Evolutionary conservation across 2,113 vertebrate species (phyloP).

Genomic region (Euleptes europaea): DNA sequence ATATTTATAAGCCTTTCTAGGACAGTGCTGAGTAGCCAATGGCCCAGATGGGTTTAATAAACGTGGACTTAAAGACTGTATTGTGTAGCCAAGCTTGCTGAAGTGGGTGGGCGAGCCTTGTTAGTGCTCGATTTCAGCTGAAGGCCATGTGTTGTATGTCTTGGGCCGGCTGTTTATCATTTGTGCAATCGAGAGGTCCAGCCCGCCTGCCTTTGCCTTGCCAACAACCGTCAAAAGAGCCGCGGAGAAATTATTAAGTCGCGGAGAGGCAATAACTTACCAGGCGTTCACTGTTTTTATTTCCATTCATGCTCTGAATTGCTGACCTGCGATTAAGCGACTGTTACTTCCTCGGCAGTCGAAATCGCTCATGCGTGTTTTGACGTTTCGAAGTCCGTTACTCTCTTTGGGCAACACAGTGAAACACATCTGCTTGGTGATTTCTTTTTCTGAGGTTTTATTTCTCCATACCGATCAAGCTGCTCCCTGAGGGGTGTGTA

Average conservation of each 20-base stretch:
- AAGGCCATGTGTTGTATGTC: background rate
- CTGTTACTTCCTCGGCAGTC: background rate
- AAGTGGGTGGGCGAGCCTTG: background rate
- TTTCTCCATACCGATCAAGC: constrained; percentile 17
- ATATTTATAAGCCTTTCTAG: background rate
- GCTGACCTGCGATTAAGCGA: background rate
- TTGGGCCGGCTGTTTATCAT: background rate
- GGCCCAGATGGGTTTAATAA: background rate
- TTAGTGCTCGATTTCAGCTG: background rate
- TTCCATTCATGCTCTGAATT: fast-evolving
- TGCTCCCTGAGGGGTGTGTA: background rate
- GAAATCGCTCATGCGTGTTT: fast-evolving
- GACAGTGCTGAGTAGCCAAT: background rate
- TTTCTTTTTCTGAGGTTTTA: background rate
- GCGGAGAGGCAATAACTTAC: background rate
- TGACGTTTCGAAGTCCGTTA: background rate
- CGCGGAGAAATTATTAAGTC: background rate
- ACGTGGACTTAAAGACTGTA: background rate
- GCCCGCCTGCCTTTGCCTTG: fast-evolving
- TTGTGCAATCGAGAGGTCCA: background rate
- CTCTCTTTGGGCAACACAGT: background rate
- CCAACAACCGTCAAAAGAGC: background rate
- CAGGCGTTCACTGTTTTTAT: fast-evolving
- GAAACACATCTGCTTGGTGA: background rate
- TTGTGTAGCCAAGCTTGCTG: background rate